Evolutionary conservation across 2,113 vertebrate genomes (phyloP).

Genomic region (Corythornis cristatus): DNA sequence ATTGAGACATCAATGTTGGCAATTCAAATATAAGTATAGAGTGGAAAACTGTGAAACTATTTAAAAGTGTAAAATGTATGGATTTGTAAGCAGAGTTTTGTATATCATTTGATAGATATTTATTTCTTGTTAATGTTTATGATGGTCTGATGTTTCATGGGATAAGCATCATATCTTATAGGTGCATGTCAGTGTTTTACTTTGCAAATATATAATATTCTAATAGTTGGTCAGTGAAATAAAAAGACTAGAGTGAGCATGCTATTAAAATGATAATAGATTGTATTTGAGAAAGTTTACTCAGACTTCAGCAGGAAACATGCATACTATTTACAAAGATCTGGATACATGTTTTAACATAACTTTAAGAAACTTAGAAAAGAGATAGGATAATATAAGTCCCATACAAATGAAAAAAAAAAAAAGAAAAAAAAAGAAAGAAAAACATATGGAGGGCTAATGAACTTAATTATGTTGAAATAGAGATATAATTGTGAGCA

Average conservation of each 20-base stretch:
- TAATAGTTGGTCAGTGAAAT: slow-evolving; percentile 31
- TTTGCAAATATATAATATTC: slow-evolving; percentile 16
- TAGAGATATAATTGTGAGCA: background rate
- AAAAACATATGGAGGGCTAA: background rate
- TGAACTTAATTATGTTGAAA: background rate
- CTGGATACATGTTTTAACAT: background rate
- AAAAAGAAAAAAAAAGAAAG: background rate
- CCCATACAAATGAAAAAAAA: background rate
- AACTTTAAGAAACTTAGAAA: background rate
- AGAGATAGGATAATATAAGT: background rate
- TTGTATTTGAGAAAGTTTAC: background rate
- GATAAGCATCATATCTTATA: background rate
- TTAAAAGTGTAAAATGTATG: background rate
- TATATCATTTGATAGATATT: background rate
- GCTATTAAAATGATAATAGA: slow-evolving; percentile 62
- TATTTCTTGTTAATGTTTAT: background rate
- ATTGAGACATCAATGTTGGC: background rate
- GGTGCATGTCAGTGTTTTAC: background rate
- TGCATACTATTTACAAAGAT: background rate
- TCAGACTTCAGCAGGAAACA: slow-evolving; percentile 30
- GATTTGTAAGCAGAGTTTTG: slow-evolving; percentile 8
- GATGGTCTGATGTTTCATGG: background rate
- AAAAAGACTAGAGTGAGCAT: slow-evolving; percentile 22
- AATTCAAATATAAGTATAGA: background rate
- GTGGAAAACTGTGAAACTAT: background rate